Conservation (phyloP, 2,113 vertebrate species). For the Corydoras sp. region DNA sequence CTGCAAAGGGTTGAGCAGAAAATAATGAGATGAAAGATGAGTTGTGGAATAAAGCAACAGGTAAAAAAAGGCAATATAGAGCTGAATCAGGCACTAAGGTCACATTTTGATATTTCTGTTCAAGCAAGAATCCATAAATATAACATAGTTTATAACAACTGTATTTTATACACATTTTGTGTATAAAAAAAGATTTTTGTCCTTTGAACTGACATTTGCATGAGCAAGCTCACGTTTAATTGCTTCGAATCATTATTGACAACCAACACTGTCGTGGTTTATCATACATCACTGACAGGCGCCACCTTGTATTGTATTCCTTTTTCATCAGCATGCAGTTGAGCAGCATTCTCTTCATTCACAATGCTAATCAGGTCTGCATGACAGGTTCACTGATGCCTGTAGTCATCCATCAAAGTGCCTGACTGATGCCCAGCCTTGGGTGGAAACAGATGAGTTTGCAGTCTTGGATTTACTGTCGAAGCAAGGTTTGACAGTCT, state of each 20-base stretch:
- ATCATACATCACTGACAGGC: not conserved
- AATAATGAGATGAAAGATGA: too few relatives aligned
- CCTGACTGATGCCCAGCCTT: conserved; percentile 27
- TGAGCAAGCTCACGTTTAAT: not conserved
- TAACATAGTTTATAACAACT: too few relatives aligned
- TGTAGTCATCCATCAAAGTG: conserved; percentile 31
- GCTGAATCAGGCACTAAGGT: too few relatives aligned
- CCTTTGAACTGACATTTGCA: not conserved
- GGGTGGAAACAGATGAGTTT: conserved; percentile 35
- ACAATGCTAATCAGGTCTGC: conserved; percentile 29
- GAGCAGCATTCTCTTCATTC: not conserved
- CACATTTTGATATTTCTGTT: too few relatives aligned
- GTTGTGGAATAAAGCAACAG: too few relatives aligned
- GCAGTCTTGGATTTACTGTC: conserved; percentile 29
- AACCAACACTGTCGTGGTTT: not conserved
- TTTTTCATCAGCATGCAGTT: conserved; percentile 26
- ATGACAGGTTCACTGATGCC: conserved; percentile 24
- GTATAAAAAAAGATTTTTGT: not conserved
- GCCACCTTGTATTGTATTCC: conserved; percentile 12
- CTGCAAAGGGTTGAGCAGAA: too few relatives aligned
- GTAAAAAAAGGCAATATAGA: too few relatives aligned
- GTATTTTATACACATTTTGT: too few relatives aligned
- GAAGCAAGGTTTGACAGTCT: conserved; percentile 30
- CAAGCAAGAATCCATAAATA: too few relatives aligned
- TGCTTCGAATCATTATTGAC: conserved; percentile 7